Conservation (phyloP, 2,113 vertebrate genomes). For the Saccopteryx bilineata region DNA sequence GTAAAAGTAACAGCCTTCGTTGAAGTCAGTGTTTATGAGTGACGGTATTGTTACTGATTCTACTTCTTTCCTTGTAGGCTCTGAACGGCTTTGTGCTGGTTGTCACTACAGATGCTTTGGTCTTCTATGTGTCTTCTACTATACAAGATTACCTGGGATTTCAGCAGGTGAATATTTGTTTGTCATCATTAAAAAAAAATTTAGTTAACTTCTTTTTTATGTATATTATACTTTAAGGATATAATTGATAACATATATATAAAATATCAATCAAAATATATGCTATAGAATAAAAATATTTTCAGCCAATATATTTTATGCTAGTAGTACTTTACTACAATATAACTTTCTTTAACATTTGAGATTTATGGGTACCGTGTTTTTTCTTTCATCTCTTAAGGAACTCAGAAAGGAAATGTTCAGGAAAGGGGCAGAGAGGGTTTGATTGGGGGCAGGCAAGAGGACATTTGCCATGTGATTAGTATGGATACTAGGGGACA, state of each 20-base stretch:
- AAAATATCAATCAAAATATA: slow-evolving; percentile 17
- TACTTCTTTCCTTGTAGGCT: slow-evolving; percentile 85
- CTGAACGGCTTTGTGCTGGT: slow-evolving; percentile 93
- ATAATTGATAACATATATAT: not conserved
- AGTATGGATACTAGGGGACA: not conserved
- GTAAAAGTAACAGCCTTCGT: not conserved
- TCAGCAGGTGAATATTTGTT: slow-evolving; percentile 89
- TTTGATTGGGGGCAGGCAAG: not conserved
- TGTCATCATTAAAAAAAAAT: not conserved
- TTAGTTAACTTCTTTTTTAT: not conserved
- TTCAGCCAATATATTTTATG: not conserved
- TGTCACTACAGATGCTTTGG: slow-evolving; percentile 90
- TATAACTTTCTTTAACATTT: slow-evolving; percentile 32
- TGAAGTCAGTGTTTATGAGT: not conserved
- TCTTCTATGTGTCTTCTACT: slow-evolving; percentile 92
- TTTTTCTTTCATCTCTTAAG: slow-evolving; percentile 15
- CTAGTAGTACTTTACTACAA: not conserved
- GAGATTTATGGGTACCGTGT: not conserved
- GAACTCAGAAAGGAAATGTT: not conserved
- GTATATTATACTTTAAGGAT: not conserved
- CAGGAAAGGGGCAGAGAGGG: not conserved
- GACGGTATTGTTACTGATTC: not conserved
- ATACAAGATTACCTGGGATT: slow-evolving; percentile 94
- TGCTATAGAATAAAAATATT: not conserved
- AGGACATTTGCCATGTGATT: not conserved